Conservation (phyloP, 2,888 invertebrate genomes). For the Villa cingulata region DNA sequence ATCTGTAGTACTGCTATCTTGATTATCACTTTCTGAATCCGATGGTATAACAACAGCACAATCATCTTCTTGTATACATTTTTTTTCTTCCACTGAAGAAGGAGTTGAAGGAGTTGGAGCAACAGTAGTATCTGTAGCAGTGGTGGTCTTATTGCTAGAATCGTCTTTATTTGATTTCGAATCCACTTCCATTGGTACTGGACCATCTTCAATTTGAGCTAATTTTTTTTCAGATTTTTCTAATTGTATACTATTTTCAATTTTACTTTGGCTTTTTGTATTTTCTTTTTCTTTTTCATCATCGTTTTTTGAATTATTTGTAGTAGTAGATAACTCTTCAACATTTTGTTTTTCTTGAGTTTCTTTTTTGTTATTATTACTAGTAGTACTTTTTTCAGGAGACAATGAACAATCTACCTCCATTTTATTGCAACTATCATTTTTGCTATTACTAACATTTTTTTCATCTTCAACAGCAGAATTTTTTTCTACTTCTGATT, state of each 20-base stretch:
- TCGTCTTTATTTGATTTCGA: neutral
- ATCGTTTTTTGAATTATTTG: too few species aligned
- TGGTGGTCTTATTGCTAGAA: too few species aligned
- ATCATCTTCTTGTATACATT: constrained; percentile 13
- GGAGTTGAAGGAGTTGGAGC: constrained; percentile 7
- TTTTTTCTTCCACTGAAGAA: neutral
- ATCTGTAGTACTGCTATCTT: constrained; percentile 12
- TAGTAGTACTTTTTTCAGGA: too few species aligned
- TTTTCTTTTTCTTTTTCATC: too few species aligned
- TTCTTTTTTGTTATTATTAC: too few species aligned
- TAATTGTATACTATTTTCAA: too few species aligned
- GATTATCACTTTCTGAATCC: constrained; percentile 30
- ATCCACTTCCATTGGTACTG: constrained; percentile 5
- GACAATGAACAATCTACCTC: too few species aligned
- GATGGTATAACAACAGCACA: constrained; percentile 37
- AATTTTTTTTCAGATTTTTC: constrained; percentile 4
- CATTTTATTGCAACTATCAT: constrained; percentile 11
- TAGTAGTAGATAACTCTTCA: too few species aligned
- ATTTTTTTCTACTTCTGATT: constrained; percentile 3
- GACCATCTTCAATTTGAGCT: constrained; percentile 6
- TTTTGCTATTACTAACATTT: neutral
- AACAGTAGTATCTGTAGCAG: neutral
- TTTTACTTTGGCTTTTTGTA: too few species aligned
- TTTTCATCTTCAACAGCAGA: neutral
- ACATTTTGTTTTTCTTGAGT: too few species aligned